Percentiles rank a stretch among this genome's conserved stretches.
Conservation (phyloP, 2,888 invertebrate species). For the Dasypolia templi region DNA sequence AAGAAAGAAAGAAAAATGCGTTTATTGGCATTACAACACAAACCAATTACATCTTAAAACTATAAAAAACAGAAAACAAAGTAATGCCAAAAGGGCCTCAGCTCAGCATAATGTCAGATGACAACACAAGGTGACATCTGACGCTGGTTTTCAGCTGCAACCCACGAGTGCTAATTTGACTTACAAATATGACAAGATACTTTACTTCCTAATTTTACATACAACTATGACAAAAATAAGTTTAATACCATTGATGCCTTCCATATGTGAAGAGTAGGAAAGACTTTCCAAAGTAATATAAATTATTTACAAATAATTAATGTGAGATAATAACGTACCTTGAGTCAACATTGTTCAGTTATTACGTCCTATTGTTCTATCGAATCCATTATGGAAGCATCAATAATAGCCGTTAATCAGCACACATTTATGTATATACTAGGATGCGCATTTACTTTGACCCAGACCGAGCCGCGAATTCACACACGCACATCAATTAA, state of each 20-base stretch:
- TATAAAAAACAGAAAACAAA: no score
- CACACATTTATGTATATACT: slow-evolving; percentile 15
- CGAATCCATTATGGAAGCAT: slow-evolving; percentile 59
- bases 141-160: no score
- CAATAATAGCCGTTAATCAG: slow-evolving; percentile 65
- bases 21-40: no score
- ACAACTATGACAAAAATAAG: neutral
- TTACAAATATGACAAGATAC: neutral
- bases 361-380: slow-evolving; percentile 63
- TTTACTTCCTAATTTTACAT: no score
- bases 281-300: slow-evolving; percentile 45
- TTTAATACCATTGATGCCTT: neutral
- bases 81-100: no score
- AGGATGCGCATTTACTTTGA: slow-evolving; percentile 68
- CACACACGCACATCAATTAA: slow-evolving; percentile 67
- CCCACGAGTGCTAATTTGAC: no score
- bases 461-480: slow-evolving; percentile 66
- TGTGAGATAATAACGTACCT: slow-evolving; percentile 54
- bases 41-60: no score
- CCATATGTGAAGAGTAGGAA: slow-evolving; percentile 23
- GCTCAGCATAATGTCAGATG: no score
- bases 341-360: slow-evolving; percentile 51
- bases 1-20: no score
- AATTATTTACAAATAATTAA: slow-evolving; percentile 26
- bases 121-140: no score